phyloP scores from a whole-genome alignment of 1,140 invertebrate genomes.

The Ladona fulva region DNA sequence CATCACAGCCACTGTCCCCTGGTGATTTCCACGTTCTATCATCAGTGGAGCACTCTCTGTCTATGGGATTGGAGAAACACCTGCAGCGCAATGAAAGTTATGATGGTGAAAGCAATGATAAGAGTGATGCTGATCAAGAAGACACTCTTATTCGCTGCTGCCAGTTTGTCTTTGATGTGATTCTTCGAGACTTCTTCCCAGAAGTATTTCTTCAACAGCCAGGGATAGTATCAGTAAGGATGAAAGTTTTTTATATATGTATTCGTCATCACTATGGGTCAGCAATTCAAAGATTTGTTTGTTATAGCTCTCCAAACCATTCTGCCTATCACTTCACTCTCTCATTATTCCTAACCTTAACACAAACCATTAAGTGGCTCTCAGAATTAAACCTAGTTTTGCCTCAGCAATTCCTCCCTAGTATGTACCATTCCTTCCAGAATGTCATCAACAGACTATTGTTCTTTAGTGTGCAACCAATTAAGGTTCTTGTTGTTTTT shows the following conservation, averaged over 20 bases:
- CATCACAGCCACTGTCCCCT: background rate
- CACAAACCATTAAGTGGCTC: too few species aligned
- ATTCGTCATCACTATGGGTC: background rate
- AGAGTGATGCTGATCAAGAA: background rate
- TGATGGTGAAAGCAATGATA: background rate
- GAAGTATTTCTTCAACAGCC: conserved; percentile 60
- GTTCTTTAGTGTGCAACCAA: too few species aligned
- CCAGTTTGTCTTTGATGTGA: conserved; percentile 54
- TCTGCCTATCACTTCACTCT: too few species aligned
- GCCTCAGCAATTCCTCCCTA: too few species aligned
- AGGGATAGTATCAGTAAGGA: conserved; percentile 36
- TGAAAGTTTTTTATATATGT: background rate
- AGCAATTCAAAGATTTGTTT: too few species aligned
- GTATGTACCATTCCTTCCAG: too few species aligned
- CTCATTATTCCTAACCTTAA: too few species aligned
- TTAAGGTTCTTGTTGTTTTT: too few species aligned
- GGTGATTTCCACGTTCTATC: background rate
- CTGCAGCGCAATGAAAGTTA: background rate
- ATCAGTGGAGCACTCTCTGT: background rate
- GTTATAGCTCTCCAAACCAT: too few species aligned
- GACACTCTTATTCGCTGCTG: conserved; percentile 35
- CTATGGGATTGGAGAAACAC: background rate
- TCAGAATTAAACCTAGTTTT: too few species aligned
- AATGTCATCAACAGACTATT: too few species aligned
- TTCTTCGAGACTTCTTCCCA: conserved; percentile 56